Evolutionary conservation across 2,113 vertebrate genomes (phyloP).

Genomic region (Odocoileus hemionus): DNA sequence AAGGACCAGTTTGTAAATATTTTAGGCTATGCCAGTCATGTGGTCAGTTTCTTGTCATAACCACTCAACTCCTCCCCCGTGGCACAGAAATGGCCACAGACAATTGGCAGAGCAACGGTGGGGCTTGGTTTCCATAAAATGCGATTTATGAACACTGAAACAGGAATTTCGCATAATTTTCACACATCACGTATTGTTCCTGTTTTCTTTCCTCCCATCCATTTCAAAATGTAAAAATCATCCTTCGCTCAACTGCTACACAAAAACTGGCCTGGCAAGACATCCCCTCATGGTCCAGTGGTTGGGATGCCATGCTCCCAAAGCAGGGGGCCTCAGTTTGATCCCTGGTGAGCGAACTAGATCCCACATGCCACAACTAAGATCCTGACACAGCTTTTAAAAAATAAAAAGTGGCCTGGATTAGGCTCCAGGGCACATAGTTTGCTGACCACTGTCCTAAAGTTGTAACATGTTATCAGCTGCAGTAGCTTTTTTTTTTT

Average conservation of each 20-base stretch:
- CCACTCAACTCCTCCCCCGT: neutral
- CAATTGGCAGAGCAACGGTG: slow-evolving; percentile 10
- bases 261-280: neutral
- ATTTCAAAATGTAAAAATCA: slow-evolving; percentile 12
- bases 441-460: neutral
- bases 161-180: neutral
- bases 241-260: neutral
- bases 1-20: slow-evolving; percentile 28
- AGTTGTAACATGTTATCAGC: neutral
- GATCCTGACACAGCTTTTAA: neutral
- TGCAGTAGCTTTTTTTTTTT: neutral
- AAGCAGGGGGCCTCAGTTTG: neutral
- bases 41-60: neutral
- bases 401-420: neutral
- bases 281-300: neutral
- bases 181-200: neutral
- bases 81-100: neutral
- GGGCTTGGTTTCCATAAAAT: neutral
- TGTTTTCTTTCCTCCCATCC: neutral
- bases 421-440: neutral
- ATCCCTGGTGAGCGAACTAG: neutral
- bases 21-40: neutral
- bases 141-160: neutral
- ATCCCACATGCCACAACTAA: neutral
- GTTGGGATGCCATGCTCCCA: neutral